Conservation (phyloP, 2,113 vertebrate genomes). For the Loxodonta africana region DNA sequence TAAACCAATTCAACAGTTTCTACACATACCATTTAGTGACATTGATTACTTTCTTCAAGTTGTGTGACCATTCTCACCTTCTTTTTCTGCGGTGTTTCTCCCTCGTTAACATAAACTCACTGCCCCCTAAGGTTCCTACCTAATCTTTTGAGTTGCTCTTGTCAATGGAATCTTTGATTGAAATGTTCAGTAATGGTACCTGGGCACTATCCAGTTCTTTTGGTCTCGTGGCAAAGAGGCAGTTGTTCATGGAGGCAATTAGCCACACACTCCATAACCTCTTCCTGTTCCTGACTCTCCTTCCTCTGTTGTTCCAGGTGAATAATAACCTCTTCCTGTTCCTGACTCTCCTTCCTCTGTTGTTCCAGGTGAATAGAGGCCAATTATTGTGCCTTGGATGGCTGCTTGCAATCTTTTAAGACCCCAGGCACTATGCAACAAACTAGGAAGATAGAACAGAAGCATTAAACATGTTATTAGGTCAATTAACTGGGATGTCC, state of each 20-base stretch:
- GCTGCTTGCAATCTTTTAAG: not conserved
- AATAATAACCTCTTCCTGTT: not conserved
- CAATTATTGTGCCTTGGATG: not conserved
- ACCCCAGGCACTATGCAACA: not conserved
- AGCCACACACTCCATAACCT: not conserved
- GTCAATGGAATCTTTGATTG: not conserved
- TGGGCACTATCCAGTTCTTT: too few relatives aligned
- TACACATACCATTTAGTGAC: too few relatives aligned
- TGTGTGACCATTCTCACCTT: not conserved
- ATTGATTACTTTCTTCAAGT: not conserved
- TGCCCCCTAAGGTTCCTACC: not conserved
- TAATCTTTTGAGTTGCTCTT: not conserved
- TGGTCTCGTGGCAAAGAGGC: too few relatives aligned
- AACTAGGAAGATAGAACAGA: not conserved
- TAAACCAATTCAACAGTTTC: too few relatives aligned
- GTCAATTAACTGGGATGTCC: too few relatives aligned
- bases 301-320: not conserved
- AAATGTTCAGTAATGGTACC: too few relatives aligned
- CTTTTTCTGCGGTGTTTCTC: not conserved
- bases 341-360: not conserved
- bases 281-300: not conserved
- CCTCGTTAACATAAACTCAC: not conserved
- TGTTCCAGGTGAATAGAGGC: not conserved
- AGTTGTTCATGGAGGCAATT: not conserved
- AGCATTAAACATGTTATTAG: not conserved